Conservation (phyloP, 2,113 vertebrate genomes). For the Albula goreensis region DNA sequence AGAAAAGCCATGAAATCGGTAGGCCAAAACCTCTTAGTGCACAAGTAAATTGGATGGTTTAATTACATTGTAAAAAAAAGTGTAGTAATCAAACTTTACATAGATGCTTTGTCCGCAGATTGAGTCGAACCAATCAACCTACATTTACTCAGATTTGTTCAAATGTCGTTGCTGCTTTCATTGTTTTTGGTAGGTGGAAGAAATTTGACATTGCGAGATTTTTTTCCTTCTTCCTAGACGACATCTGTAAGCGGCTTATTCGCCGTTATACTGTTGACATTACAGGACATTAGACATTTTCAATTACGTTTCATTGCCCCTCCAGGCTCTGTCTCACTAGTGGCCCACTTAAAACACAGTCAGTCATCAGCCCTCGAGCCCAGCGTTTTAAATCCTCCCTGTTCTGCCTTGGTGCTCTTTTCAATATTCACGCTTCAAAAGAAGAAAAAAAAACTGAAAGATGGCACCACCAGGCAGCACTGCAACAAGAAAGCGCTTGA, state of each 20-base stretch:
- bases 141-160: not conserved
- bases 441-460: not conserved
- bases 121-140: too few species aligned
- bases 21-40: too few species aligned
- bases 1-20: too few species aligned
- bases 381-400: not conserved
- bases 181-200: not conserved
- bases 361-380: not conserved
- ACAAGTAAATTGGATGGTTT: too few species aligned
- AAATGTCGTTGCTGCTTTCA: not conserved
- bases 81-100: too few species aligned
- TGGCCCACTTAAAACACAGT: not conserved
- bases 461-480: not conserved
- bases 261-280: not conserved
- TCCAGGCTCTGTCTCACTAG: not conserved
- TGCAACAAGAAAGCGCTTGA: not conserved
- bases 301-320: constrained; percentile 13
- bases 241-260: constrained; percentile 11
- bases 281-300: constrained; percentile 22
- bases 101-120: too few species aligned
- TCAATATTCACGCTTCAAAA: not conserved
- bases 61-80: too few species aligned
- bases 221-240: constrained; percentile 2
- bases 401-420: not conserved
- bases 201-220: not conserved